phyloP scores from a whole-genome alignment of 2,113 vertebrate genomes.

The Oncorhynchus nerka region DNA sequence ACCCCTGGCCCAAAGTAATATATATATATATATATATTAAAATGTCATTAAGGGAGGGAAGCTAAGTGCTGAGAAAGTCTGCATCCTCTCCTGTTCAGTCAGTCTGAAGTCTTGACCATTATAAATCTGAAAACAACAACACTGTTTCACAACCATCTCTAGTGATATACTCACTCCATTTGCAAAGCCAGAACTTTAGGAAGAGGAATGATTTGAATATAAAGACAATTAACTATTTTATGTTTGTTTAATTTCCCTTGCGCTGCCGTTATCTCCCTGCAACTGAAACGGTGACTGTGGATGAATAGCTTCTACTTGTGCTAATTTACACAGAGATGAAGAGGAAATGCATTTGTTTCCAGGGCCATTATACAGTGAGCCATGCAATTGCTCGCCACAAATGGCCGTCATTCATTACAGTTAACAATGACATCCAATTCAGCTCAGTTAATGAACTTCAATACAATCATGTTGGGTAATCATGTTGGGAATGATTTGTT shows the following conservation, averaged over 20 bases:
- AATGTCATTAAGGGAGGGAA: too few relatives aligned
- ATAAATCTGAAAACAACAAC: too few relatives aligned
- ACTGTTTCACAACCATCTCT: too few relatives aligned
- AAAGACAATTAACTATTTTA: conserved; percentile 69
- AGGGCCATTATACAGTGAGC: conserved; percentile 62
- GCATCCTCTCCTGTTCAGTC: too few relatives aligned
- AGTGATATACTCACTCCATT: neutral
- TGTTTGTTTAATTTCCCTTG: conserved; percentile 68
- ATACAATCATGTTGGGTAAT: conserved; percentile 69
- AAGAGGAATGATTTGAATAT: conserved; percentile 60
- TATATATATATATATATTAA: too few relatives aligned
- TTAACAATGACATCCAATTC: conserved; percentile 74
- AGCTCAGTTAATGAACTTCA: conserved; percentile 70
- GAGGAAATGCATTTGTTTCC: conserved; percentile 66
- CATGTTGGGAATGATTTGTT: conserved; percentile 66
- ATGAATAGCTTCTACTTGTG: conserved; percentile 55
- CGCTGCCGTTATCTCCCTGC: conserved; percentile 52
- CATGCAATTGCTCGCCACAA: conserved; percentile 59
- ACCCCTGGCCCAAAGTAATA: too few relatives aligned
- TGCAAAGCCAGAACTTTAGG: conserved; percentile 41
- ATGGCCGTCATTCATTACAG: conserved; percentile 68
- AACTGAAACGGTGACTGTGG: conserved; percentile 56
- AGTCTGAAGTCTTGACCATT: neutral
- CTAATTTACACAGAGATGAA: conserved; percentile 63
- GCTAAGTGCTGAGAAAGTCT: neutral